Evolutionary conservation across 2,113 vertebrate genomes (phyloP).

Genomic region (Suricata suricatta): DNA sequence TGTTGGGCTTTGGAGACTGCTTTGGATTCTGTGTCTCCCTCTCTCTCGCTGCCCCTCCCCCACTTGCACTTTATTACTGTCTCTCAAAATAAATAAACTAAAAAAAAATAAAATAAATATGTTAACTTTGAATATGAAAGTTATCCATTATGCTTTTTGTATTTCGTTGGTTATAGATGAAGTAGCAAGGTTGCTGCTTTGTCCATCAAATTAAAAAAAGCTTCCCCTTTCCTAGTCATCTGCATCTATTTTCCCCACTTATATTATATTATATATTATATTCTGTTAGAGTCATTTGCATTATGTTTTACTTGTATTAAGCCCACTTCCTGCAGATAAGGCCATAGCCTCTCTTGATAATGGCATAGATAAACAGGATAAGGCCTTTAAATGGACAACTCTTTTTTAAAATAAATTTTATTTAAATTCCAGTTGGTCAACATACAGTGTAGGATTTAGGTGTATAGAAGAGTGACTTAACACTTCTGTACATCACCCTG

Average conservation of each 20-base stretch:
- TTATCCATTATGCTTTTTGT: neutral
- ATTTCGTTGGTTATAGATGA: neutral
- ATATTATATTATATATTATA: neutral
- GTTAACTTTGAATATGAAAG: neutral
- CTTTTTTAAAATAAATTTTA: neutral
- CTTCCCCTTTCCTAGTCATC: neutral
- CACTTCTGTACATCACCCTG: neutral
- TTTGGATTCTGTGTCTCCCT: too few species aligned
- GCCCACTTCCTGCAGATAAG: conserved; percentile 1
- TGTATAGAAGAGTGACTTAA: neutral
- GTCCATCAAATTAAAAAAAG: neutral
- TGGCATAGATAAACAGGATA: neutral
- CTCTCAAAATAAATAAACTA: too few species aligned
- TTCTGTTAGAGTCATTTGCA: conserved; percentile 8
- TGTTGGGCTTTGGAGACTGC: too few species aligned
- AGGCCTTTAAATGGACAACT: neutral
- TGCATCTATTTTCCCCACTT: neutral
- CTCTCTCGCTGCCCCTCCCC: too few species aligned
- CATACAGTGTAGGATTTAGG: neutral
- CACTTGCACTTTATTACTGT: too few species aligned
- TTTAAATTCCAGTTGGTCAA: neutral
- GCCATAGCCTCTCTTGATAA: neutral
- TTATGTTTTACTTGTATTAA: conserved; percentile 42
- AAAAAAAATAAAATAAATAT: neutral
- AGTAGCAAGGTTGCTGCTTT: neutral